Percentiles rank a stretch among this genome's conserved stretches.
Evolutionary conservation across 2,888 invertebrate genomes (phyloP).

Genomic region (Lingula anatina): DNA sequence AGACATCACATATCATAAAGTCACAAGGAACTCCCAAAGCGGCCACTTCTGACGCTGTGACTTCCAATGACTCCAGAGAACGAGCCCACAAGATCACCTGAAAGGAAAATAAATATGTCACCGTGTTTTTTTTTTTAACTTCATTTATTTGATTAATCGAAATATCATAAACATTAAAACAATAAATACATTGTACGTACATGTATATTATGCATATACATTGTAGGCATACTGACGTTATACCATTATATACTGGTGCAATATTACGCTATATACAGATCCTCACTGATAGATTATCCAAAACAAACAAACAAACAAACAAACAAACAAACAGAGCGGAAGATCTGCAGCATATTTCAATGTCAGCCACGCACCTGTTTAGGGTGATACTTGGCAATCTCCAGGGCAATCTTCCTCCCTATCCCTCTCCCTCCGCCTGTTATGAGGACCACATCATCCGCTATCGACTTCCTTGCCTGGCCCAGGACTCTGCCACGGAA

Average conservation of each 20-base stretch:
- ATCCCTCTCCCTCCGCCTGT: conserved; percentile 44
- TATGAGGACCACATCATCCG: conserved; percentile 34
- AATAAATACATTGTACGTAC: too few relatives aligned
- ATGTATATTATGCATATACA: too few relatives aligned
- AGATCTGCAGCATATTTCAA: not conserved
- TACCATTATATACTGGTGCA: not conserved
- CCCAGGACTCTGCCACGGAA: too few relatives aligned
- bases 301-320: not conserved
- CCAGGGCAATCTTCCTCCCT: conserved; percentile 30
- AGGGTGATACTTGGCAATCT: conserved; percentile 30
- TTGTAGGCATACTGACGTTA: too few relatives aligned
- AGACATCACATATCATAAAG: conserved; percentile 59
- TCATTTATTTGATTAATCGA: too few relatives aligned
- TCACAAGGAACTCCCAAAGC: conserved; percentile 24
- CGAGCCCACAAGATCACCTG: conserved; percentile 42
- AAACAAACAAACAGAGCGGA: too few relatives aligned
- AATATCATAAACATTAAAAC: too few relatives aligned
- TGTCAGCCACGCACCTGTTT: conserved; percentile 29
- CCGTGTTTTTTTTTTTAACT: too few relatives aligned
- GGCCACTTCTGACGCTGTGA: conserved; percentile 24
- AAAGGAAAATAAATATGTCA: not conserved
- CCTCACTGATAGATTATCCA: not conserved
- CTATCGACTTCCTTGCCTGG: too few relatives aligned
- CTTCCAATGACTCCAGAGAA: conserved; percentile 18
- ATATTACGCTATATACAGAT: not conserved